Conservation (phyloP, 2,888 invertebrate genomes). For the Aelia acuminata region DNA sequence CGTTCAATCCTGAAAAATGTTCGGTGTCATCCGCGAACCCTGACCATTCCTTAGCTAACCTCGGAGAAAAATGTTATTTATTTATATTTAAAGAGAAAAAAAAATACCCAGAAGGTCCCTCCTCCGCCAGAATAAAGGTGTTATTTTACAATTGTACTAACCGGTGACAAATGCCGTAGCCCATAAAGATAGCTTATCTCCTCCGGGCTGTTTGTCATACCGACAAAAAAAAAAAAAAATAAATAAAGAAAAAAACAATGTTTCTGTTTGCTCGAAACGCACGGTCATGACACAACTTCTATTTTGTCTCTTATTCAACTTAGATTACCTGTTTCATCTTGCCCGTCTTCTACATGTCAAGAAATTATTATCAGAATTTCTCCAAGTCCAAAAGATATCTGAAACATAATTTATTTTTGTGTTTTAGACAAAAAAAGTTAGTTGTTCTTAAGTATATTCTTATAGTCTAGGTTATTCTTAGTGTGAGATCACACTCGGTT, state of each 20-base stretch:
- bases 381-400: background rate
- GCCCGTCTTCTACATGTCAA: background rate
- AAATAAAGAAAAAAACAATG: slow-evolving; percentile 42
- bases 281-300: slow-evolving; percentile 49
- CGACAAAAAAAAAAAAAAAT: slow-evolving; percentile 19
- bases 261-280: slow-evolving; percentile 52
- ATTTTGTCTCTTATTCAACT: slow-evolving; percentile 50
- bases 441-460: too few species aligned
- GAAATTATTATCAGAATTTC: background rate
- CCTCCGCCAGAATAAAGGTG: slow-evolving; percentile 41
- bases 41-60: background rate
- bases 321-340: background rate
- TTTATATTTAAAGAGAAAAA: slow-evolving; percentile 38
- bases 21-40: background rate
- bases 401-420: too few species aligned
- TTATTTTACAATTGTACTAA: slow-evolving; percentile 55
- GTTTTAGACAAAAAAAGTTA: too few species aligned
- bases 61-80: background rate
- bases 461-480: too few species aligned
- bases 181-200: slow-evolving; percentile 56
- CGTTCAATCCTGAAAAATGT: background rate
- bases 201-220: slow-evolving; percentile 44
- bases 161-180: slow-evolving; percentile 53
- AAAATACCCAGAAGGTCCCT: background rate
- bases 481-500: too few species aligned